phyloP scores from a whole-genome alignment of 2,113 vertebrate species.

The Aegotheles bennettii region DNA sequence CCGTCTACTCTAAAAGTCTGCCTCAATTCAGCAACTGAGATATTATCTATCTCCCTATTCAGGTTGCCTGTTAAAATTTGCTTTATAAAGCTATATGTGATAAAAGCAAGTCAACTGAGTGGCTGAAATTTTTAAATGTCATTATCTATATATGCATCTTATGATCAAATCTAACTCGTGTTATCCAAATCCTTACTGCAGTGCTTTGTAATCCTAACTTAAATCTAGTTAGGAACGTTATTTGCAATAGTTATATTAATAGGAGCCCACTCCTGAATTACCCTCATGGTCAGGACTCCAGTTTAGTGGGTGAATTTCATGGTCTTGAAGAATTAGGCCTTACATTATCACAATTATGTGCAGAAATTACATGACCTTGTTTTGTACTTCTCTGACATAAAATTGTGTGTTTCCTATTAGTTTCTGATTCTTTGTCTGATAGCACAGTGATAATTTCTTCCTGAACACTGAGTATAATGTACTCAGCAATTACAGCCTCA shows the following conservation, averaged over 20 bases:
- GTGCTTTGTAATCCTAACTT: not conserved
- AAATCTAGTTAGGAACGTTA: not conserved
- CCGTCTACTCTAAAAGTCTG: not conserved
- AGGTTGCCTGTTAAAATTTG: not conserved
- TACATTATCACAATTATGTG: conserved; percentile 14
- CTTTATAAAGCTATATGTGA: not conserved
- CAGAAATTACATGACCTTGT: conserved; percentile 28
- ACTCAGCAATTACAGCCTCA: not conserved
- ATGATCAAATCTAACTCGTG: not conserved
- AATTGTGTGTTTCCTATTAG: conserved; percentile 40
- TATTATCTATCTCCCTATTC: not conserved
- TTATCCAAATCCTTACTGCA: not conserved
- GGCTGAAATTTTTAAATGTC: not conserved
- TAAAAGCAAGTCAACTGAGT: not conserved
- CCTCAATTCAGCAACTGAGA: not conserved
- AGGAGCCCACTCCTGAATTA: not conserved
- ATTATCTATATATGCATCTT: not conserved
- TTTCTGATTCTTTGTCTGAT: conserved; percentile 27
- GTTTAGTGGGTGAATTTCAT: not conserved
- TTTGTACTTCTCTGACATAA: conserved; percentile 33
- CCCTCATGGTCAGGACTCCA: not conserved
- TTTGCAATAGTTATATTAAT: not conserved
- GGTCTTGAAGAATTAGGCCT: not conserved
- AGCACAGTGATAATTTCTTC: conserved; percentile 6
- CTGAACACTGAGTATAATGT: not conserved